Conservation (phyloP, 2,888 invertebrate genomes). For the Coremacera marginata region DNA sequence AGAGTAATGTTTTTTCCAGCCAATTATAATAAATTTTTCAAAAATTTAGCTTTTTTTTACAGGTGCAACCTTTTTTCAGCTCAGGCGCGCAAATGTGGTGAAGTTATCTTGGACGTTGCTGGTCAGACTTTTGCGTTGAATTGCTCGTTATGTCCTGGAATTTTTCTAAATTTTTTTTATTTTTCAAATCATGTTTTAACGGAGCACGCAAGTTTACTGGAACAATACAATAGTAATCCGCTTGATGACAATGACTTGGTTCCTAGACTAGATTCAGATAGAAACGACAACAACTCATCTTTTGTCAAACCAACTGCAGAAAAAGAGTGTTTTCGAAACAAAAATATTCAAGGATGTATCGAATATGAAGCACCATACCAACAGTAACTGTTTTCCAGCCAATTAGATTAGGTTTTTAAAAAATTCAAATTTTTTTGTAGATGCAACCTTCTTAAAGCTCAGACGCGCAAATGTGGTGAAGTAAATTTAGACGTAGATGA, state of each 20-base stretch:
- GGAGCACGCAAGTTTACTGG: slow-evolving; percentile 11
- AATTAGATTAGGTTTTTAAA: too few relatives aligned
- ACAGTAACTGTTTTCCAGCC: not conserved
- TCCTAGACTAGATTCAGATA: not conserved
- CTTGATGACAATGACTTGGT: not conserved
- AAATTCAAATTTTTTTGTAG: too few relatives aligned
- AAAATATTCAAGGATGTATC: too few relatives aligned
- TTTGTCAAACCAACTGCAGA: too few relatives aligned
- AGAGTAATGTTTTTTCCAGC: not conserved
- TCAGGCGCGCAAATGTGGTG: slow-evolving; percentile 18
- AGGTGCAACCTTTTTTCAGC: not conserved
- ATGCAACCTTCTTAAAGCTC: not conserved
- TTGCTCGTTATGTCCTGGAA: slow-evolving; percentile 4
- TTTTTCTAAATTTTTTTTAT: not conserved
- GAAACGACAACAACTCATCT: not conserved
- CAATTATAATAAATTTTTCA: too few relatives aligned
- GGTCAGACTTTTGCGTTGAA: slow-evolving; percentile 14
- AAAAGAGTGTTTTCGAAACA: too few relatives aligned
- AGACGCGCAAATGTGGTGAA: slow-evolving; percentile 21
- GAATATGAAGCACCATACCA: not conserved
- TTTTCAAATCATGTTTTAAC: slow-evolving; percentile 24
- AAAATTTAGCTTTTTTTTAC: too few relatives aligned
- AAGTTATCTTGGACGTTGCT: slow-evolving; percentile 10
- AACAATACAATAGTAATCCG: not conserved
- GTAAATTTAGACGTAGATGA: slow-evolving; percentile 7